A percentile compares a stretch with the other conserved stretches of the same genome.
phyloP scores from a whole-genome alignment of 1,140 invertebrate genomes.

The Anadara kagoshimensis region DNA sequence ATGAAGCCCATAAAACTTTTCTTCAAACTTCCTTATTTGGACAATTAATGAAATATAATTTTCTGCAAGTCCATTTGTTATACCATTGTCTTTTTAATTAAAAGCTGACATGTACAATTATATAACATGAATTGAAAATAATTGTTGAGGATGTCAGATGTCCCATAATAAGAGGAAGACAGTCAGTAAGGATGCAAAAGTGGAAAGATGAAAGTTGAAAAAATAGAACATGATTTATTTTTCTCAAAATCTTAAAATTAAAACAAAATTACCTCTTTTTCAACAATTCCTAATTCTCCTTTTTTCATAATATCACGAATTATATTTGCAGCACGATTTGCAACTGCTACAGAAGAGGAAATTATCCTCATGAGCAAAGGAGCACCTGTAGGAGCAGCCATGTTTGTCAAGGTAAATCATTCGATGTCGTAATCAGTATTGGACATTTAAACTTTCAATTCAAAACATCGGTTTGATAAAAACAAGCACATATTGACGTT shows the following conservation, averaged over 20 bases:
- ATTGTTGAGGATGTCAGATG: too few species aligned
- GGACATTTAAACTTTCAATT: background rate
- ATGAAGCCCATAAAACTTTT: too few species aligned
- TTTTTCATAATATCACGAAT: conserved; percentile 91
- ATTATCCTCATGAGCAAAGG: conserved; percentile 81
- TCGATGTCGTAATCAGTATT: conserved; percentile 10
- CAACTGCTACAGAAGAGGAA: conserved; percentile 85
- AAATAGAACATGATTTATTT: background rate
- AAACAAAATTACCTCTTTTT: conserved; percentile 81
- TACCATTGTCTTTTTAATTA: too few species aligned
- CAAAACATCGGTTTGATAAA: background rate
- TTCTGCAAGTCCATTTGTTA: too few species aligned
- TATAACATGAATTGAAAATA: too few species aligned
- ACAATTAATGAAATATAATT: too few species aligned
- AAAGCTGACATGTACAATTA: too few species aligned
- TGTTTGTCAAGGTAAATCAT: conserved; percentile 53
- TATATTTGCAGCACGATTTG: conserved; percentile 88
- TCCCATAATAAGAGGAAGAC: too few species aligned
- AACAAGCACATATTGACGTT: background rate
- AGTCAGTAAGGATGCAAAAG: too few species aligned
- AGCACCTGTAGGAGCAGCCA: conserved; percentile 44
- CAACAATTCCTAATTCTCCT: conserved; percentile 92
- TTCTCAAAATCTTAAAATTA: background rate
- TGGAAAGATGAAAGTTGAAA: conserved; percentile 4
- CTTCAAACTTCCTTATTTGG: too few species aligned